Percentiles rank a stretch among this genome's conserved stretches.
Evolutionary conservation across 2,888 invertebrate species (phyloP).

Genomic region (Endotricha flammealis): DNA sequence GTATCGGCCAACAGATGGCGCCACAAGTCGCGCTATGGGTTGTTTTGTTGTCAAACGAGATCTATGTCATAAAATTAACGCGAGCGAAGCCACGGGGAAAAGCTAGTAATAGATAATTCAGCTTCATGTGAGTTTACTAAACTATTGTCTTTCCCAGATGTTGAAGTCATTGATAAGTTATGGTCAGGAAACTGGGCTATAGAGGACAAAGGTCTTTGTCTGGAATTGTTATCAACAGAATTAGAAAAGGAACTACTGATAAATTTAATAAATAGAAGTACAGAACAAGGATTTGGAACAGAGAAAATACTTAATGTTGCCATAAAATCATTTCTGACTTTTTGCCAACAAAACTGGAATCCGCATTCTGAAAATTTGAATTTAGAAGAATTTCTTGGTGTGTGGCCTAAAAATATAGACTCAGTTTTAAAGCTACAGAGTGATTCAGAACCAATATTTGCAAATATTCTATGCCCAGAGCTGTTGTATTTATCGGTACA

Average conservation of each 20-base stretch:
- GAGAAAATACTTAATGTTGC: constrained; percentile 76
- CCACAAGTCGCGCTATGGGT: too few relatives aligned
- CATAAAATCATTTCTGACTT: constrained; percentile 82
- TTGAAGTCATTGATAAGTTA: constrained; percentile 38
- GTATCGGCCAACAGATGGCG: too few relatives aligned
- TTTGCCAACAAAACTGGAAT: constrained; percentile 90
- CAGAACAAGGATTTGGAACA: constrained; percentile 27
- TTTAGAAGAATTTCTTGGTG: constrained; percentile 54
- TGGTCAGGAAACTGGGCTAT: constrained; percentile 54
- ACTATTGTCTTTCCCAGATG: constrained; percentile 35
- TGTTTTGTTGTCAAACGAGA: too few relatives aligned
- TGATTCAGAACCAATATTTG: constrained; percentile 83
- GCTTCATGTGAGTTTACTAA: not conserved
- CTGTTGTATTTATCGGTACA: constrained; percentile 58
- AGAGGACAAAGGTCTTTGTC: constrained; percentile 37
- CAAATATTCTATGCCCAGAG: constrained; percentile 80
- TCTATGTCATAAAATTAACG: too few relatives aligned
- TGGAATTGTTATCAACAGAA: constrained; percentile 43
- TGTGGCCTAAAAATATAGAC: constrained; percentile 62
- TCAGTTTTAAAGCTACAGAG: constrained; percentile 59
- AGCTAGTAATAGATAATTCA: too few relatives aligned
- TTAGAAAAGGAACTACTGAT: constrained; percentile 38
- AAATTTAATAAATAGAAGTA: constrained; percentile 34
- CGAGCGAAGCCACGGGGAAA: too few relatives aligned
- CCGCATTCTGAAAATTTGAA: constrained; percentile 79